Conservation (phyloP, 2,888 invertebrate species). For the Pandemis corylana region DNA sequence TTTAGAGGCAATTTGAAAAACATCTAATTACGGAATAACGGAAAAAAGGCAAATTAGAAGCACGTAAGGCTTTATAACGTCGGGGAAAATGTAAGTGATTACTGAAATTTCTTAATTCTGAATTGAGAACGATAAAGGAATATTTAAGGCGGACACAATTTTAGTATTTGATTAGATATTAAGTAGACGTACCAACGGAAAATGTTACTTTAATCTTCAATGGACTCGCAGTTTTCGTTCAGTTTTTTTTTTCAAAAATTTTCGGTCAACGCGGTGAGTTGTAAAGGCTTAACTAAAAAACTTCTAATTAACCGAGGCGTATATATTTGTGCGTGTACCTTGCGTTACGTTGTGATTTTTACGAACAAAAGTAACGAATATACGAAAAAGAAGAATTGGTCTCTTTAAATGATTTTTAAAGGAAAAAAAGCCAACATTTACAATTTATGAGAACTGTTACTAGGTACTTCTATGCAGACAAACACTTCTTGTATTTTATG, state of each 20-base stretch:
- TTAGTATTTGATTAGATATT: neutral
- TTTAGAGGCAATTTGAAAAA: constrained; percentile 66
- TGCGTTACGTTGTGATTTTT: too few relatives aligned
- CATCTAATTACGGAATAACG: constrained; percentile 62
- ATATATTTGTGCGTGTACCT: too few relatives aligned
- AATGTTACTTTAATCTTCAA: neutral
- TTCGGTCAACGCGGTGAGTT: too few relatives aligned
- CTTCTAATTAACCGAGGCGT: too few relatives aligned
- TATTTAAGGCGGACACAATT: neutral
- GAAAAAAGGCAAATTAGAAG: constrained; percentile 59
- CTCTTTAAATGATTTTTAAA: too few relatives aligned
- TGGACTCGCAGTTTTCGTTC: neutral
- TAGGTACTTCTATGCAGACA: too few relatives aligned
- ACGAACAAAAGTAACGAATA: too few relatives aligned
- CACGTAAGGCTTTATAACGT: constrained; percentile 51
- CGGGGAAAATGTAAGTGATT: constrained; percentile 1
- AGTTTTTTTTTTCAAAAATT: neutral
- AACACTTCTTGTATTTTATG: too few relatives aligned
- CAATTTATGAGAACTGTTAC: too few relatives aligned
- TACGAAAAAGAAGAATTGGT: too few relatives aligned
- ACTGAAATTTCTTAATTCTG: constrained; percentile 17
- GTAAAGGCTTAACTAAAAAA: too few relatives aligned
- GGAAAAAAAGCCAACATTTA: too few relatives aligned
- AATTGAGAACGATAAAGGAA: neutral
- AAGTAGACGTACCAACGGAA: neutral